Evolutionary conservation across 2,888 invertebrate species (phyloP).

Genomic region (Kuschelorhynchus macadamiae): DNA sequence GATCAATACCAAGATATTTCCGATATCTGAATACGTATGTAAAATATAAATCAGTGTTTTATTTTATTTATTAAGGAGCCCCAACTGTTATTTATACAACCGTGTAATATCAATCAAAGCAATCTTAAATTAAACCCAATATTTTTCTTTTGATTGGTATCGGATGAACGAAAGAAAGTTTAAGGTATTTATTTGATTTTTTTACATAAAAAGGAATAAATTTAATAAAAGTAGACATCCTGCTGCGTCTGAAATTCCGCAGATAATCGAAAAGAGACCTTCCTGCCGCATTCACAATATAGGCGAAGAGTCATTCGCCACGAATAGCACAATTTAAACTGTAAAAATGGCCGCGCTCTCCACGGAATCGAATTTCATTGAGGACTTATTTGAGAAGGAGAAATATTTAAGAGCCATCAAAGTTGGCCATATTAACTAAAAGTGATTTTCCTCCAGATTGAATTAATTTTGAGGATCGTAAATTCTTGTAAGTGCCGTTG

Average conservation of each 20-base stretch:
- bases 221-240: slow-evolving; percentile 44
- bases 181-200: slow-evolving; percentile 22
- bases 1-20: too few species aligned
- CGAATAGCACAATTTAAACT: slow-evolving; percentile 31
- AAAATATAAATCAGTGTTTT: too few species aligned
- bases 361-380: slow-evolving; percentile 41
- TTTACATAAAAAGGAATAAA: slow-evolving; percentile 42
- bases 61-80: too few species aligned
- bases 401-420: slow-evolving; percentile 33
- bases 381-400: slow-evolving; percentile 24
- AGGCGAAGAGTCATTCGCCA: slow-evolving; percentile 33
- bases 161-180: not conserved
- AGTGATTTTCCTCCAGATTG: slow-evolving; percentile 42
- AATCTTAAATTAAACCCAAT: not conserved
- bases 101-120: not conserved
- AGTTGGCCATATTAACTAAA: slow-evolving; percentile 40
- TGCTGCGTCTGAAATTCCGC: slow-evolving; percentile 36
- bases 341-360: slow-evolving; percentile 32
- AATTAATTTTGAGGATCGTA: slow-evolving; percentile 52
- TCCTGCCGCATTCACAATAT: slow-evolving; percentile 32
- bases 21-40: too few species aligned
- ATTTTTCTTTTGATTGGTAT: not conserved
- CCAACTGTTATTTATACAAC: not conserved
- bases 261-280: slow-evolving; percentile 37
- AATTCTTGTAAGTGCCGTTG: slow-evolving; percentile 47